Conservation (phyloP, 2,888 invertebrate genomes). For the Clepsis dumicolana region DNA sequence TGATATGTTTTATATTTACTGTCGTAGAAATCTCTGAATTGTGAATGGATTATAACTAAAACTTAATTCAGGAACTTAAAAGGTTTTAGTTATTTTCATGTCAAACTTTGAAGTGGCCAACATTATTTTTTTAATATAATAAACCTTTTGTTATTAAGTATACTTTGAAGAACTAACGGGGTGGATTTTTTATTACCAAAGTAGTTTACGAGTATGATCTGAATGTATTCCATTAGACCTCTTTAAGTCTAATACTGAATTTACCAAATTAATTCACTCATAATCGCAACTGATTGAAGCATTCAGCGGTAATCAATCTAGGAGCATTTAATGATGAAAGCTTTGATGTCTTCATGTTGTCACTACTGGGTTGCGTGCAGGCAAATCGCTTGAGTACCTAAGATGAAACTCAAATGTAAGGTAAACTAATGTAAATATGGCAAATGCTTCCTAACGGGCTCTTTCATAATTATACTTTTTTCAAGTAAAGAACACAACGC, state of each 20-base stretch:
- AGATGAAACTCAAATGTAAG: background rate
- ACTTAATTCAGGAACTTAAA: too few relatives aligned
- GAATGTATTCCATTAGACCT: slow-evolving; percentile 33
- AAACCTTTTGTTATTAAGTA: too few relatives aligned
- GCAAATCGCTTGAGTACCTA: background rate
- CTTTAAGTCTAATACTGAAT: slow-evolving; percentile 14
- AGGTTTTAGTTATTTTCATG: too few relatives aligned
- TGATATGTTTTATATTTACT: background rate
- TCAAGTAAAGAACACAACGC: too few relatives aligned
- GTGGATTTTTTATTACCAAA: too few relatives aligned
- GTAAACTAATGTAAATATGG: background rate
- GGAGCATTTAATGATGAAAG: background rate
- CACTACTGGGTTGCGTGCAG: background rate
- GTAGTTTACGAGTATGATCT: background rate
- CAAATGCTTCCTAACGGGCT: background rate
- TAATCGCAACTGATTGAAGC: background rate
- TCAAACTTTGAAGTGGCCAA: too few relatives aligned
- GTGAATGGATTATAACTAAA: too few relatives aligned
- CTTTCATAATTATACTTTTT: too few relatives aligned
- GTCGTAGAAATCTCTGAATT: too few relatives aligned
- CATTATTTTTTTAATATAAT: too few relatives aligned
- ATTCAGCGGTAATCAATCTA: background rate
- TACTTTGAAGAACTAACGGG: too few relatives aligned
- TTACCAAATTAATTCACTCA: slow-evolving; percentile 1
- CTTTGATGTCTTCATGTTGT: background rate